Evolutionary conservation across 2,113 vertebrate genomes (phyloP).

Genomic region (Crotalus helleri): DNA sequence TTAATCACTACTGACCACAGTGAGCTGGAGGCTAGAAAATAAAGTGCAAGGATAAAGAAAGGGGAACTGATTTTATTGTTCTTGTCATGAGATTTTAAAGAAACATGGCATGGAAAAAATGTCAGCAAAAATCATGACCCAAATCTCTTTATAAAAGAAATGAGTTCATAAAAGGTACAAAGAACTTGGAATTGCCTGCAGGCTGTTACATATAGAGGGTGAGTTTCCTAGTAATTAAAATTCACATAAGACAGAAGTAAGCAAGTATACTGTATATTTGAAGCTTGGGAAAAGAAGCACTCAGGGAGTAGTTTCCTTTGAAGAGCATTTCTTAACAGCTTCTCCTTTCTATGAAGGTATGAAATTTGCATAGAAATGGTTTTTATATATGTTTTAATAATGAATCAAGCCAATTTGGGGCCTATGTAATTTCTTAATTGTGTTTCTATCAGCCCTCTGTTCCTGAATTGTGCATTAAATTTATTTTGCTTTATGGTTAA

Average conservation of each 20-base stretch:
- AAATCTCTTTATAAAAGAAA: slow-evolving; percentile 26
- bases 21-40: slow-evolving; percentile 21
- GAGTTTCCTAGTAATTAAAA: slow-evolving; percentile 27
- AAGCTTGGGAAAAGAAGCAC: not conserved
- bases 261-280: slow-evolving; percentile 5
- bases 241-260: slow-evolving; percentile 11
- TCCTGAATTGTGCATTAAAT: not conserved
- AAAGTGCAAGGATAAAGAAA: slow-evolving; percentile 8
- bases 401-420: not conserved
- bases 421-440: not conserved
- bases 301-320: not conserved
- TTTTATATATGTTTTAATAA: not conserved
- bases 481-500: not conserved
- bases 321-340: not conserved
- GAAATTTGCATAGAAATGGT: not conserved
- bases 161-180: slow-evolving; percentile 31
- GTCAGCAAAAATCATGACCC: slow-evolving; percentile 12
- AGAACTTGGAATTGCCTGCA: slow-evolving; percentile 5
- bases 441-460: not conserved
- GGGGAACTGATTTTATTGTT: not conserved
- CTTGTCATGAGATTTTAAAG: slow-evolving; percentile 3
- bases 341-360: not conserved
- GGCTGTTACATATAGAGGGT: not conserved
- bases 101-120: slow-evolving; percentile 5
- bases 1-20: slow-evolving; percentile 3